Base-by-base conservation (phyloP, 1,140 invertebrate species). In the Neodiprion pinetum region DNA sequence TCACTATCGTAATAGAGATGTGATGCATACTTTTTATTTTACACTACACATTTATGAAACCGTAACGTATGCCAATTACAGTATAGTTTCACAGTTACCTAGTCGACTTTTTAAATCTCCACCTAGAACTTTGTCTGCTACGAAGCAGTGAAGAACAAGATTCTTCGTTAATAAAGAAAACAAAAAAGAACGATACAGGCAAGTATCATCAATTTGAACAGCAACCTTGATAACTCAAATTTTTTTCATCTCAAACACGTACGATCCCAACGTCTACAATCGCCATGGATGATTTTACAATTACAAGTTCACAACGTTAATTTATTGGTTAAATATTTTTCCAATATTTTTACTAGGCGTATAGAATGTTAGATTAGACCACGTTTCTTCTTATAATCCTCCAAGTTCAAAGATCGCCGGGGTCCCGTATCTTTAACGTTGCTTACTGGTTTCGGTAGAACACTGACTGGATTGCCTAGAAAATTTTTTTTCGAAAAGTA, bases 331-430 rank as follows among this genome's bases (percentile, higher is more conserved):
- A 61, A 61, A 69, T 23, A 69, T 69, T 69, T 69, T 28, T 23
- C 47, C 68, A 14, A 69, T 47, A 69, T 47, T 28, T 61, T 7
- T 61, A 61, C 53, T 61, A 61, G 11, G 53, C n/a, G 23, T 72
- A 81, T 67, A 76, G 72, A 81, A 72, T 75, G 82, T 91, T 93
- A 97, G 87, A 98, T 98, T 70, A 98, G 92, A 72, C 97, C 97
- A 77, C 97, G 92, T 84, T 97, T 95, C 88, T 98, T 98, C 90
- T 99, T 99, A 87, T 98, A 99, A 84, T 98, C 97, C 87, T 98
- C 96, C 71, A 99, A 89, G 85, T 99, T 98, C n/a, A 99, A 88
- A 0, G 96, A 97, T 76, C 97, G 87, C 77, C 93, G 93, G 7
- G 97, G 96, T 3, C 95, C 95, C 1, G 93, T 92, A 79, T 96